A percentile compares a stretch with the other conserved stretches of the same genome.
Conservation (phyloP, 1,140 invertebrate genomes). For the Lepidostoma basale region DNA sequence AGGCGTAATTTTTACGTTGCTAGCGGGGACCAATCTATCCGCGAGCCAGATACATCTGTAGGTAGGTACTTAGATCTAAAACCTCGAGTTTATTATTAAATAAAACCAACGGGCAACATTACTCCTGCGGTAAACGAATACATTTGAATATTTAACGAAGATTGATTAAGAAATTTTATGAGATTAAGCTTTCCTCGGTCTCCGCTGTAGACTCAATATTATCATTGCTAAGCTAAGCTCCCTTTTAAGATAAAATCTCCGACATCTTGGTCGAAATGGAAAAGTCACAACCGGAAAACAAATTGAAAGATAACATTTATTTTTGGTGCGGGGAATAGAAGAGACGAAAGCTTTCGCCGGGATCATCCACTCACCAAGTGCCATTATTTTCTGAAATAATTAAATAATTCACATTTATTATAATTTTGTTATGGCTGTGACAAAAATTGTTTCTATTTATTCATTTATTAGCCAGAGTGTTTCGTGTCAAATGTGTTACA, state of each 20-base stretch:
- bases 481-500: too few relatives aligned
- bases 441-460: too few relatives aligned
- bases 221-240: slow-evolving; percentile 30
- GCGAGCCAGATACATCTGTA: neutral
- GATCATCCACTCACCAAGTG: too few relatives aligned
- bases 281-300: slow-evolving; percentile 18
- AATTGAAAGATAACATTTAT: slow-evolving; percentile 28
- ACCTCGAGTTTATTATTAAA: slow-evolving; percentile 13
- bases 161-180: slow-evolving; percentile 46
- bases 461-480: too few relatives aligned
- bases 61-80: neutral
- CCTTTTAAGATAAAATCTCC: slow-evolving; percentile 12
- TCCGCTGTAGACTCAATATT: slow-evolving; percentile 23
- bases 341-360: too few relatives aligned
- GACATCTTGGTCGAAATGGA: neutral
- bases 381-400: too few relatives aligned
- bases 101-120: slow-evolving; percentile 29
- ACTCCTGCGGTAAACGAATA: slow-evolving; percentile 39
- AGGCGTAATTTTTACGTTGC: neutral
- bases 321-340: too few relatives aligned
- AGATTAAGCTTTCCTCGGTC: slow-evolving; percentile 40
- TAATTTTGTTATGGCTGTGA: too few relatives aligned
- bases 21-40: neutral
- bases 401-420: too few relatives aligned
- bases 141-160: slow-evolving; percentile 45